Percentiles rank a stretch among this genome's conserved stretches.
phyloP scores from a whole-genome alignment of 2,888 invertebrate species.

The Thereva unica region DNA sequence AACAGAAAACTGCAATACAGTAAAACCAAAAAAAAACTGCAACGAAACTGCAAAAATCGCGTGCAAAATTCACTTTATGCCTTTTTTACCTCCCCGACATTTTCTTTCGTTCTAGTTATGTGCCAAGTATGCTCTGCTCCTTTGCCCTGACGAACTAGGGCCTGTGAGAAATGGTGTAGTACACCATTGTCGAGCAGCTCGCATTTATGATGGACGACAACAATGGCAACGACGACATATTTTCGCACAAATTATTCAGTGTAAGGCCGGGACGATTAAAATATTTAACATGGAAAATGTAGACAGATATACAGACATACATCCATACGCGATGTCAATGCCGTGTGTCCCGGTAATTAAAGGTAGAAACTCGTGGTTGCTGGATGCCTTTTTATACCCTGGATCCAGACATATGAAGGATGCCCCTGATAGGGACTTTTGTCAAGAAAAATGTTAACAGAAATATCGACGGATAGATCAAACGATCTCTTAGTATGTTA shows the following conservation, averaged over 20 bases:
- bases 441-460: no score
- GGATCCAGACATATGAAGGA: no score
- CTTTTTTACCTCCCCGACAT: slow-evolving; percentile 1
- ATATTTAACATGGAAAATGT: slow-evolving; percentile 28
- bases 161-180: not conserved
- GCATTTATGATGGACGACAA: slow-evolving; percentile 13
- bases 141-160: slow-evolving; percentile 16
- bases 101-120: slow-evolving; percentile 10
- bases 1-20: not conserved
- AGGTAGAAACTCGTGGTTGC: slow-evolving; percentile 45
- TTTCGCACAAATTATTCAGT: slow-evolving; percentile 25
- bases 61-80: slow-evolving; percentile 1
- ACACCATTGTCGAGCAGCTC: no score
- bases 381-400: slow-evolving; percentile 41
- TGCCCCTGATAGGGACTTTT: no score
- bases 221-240: slow-evolving; percentile 24
- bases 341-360: slow-evolving; percentile 12
- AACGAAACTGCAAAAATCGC: slow-evolving; percentile 20
- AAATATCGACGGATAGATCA: no score
- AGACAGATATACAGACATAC: slow-evolving; percentile 14
- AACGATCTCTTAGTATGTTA: no score
- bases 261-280: slow-evolving; percentile 26
- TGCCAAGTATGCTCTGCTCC: not conserved
- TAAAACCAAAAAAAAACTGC: slow-evolving; percentile 8
- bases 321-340: not conserved